These are phyloP conservation scores for Drosophila equinoxialis DNA, from an alignment of 1,140 invertebrate genomes.

Conservation along the genomic window DNA sequence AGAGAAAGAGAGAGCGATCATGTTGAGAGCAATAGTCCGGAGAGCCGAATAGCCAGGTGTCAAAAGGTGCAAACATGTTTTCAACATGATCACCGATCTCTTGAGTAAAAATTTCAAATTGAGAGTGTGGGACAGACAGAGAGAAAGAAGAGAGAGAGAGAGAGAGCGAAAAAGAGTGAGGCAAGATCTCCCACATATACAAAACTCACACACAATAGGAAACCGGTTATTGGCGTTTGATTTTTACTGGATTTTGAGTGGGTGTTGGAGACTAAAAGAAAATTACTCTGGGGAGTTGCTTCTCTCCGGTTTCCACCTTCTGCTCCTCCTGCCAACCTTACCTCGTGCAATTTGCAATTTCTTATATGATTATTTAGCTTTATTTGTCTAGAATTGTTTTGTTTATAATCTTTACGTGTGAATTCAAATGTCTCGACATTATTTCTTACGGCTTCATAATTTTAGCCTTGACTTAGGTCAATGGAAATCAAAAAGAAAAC, in stretches of 20 bases:
- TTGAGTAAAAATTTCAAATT: slow-evolving; percentile 16
- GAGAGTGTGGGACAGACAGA: neutral
- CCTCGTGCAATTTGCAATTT: slow-evolving; percentile 49
- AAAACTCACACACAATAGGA: slow-evolving; percentile 13
- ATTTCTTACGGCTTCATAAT: slow-evolving; percentile 24
- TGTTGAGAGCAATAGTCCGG: neutral
- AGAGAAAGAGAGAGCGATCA: slow-evolving; percentile 14
- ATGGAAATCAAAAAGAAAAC: neutral
- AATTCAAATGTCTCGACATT: slow-evolving; percentile 27
- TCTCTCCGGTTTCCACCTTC: slow-evolving; percentile 2
- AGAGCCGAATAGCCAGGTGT: slow-evolving; percentile 27
- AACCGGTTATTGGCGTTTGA: slow-evolving; percentile 69
- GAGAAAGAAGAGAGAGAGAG: slow-evolving; percentile 20
- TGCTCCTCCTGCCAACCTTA: slow-evolving; percentile 5
- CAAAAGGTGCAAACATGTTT: slow-evolving; percentile 12
- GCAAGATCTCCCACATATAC: slow-evolving; percentile 32
- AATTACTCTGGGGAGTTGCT: slow-evolving; percentile 47
- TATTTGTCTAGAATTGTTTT: slow-evolving; percentile 48
- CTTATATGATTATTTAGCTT: slow-evolving; percentile 62
- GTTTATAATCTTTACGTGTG: slow-evolving; percentile 43
- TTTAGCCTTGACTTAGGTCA: slow-evolving; percentile 5
- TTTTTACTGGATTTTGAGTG: slow-evolving; percentile 62
- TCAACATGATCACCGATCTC: slow-evolving; percentile 9
- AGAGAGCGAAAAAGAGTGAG: slow-evolving; percentile 11
- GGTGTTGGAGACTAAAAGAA: slow-evolving; percentile 55